Evolutionary conservation across 2,113 vertebrate species (phyloP), one percentile per base, ranked within the genome.

Genomic region (Crotalus horridus): DNA sequence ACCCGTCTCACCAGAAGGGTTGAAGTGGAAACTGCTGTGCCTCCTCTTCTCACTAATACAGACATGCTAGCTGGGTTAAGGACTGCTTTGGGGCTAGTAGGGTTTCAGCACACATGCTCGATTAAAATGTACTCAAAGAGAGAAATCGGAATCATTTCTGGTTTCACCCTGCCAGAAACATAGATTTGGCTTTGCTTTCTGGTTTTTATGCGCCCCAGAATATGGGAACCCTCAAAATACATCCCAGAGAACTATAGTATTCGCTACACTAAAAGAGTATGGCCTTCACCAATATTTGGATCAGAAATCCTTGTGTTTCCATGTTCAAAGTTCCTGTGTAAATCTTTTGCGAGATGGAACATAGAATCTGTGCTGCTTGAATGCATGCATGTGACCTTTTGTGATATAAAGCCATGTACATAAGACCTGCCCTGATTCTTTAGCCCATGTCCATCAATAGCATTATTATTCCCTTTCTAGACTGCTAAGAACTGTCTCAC

Each of bases 1-100:
- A 56, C 92, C 74, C 4, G 81, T 93, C 81, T 93, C 92, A 87
- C 81, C 48, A 87, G 92, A 56, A 56, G 29, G 21, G 48, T 85
- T 89, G 69, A 85, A 58, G 43, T 87, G 81, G 46, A 61, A 86
- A 87, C 46, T 87, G n/a, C 92, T 29, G n/a, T 92, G 51, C 29
- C 87, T 61, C 29, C 69, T 51, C 85, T 56, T 33, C 90, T 58
- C 39, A 74, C 86, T 23, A 26, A 85, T 11, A 29, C 4, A 86
- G 87, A 58, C n/a, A 1, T 26, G 13, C 85, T 17, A 33, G 85
- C 29, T 54, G 86, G 86, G 23, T 29, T 61, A 17, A 48, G n/a
- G 56, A 46, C 55, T 29, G 29, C n/a, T 86, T 87, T 87, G 55
- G 86, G 13, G n/a, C 11, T 85, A 54, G 48, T 24, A 20, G 56